Evolutionary conservation across 2,113 vertebrate genomes (phyloP).

Genomic region (Alaudala cheleensis): DNA sequence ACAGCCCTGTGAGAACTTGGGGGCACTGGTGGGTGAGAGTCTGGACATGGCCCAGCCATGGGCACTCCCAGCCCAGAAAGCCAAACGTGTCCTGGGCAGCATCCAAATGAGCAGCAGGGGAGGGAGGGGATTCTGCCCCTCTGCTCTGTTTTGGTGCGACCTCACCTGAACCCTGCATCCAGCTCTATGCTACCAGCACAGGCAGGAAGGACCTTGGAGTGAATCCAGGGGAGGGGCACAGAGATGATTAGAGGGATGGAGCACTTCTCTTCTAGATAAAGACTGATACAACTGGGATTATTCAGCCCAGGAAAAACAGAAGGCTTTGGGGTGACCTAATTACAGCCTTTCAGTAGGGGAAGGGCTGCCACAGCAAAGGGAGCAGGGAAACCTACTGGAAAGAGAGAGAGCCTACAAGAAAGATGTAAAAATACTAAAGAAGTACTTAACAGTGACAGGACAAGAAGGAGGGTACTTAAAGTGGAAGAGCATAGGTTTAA

Average conservation of each 20-base stretch:
- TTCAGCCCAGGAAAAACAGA: background rate
- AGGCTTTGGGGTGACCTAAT: background rate
- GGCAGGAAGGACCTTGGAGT: fast-evolving
- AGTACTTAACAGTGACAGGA: background rate
- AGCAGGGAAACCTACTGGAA: background rate
- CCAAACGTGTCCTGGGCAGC: background rate
- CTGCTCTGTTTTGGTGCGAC: background rate
- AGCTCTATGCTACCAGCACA: background rate
- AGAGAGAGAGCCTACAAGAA: background rate
- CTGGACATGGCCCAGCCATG: background rate
- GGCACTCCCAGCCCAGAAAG: background rate
- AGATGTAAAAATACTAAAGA: background rate
- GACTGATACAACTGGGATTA: background rate
- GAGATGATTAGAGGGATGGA: background rate
- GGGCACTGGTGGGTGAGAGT: background rate
- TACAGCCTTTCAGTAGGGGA: background rate
- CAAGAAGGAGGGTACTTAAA: background rate
- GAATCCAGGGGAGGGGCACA: no score
- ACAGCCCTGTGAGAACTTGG: background rate
- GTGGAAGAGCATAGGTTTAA: background rate
- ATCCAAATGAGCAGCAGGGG: background rate
- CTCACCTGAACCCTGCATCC: background rate
- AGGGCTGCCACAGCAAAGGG: background rate
- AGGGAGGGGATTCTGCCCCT: background rate
- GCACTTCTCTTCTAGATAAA: background rate